phyloP scores from a whole-genome alignment of 2,888 invertebrate species.

The Cataglyphis altisquamis region DNA sequence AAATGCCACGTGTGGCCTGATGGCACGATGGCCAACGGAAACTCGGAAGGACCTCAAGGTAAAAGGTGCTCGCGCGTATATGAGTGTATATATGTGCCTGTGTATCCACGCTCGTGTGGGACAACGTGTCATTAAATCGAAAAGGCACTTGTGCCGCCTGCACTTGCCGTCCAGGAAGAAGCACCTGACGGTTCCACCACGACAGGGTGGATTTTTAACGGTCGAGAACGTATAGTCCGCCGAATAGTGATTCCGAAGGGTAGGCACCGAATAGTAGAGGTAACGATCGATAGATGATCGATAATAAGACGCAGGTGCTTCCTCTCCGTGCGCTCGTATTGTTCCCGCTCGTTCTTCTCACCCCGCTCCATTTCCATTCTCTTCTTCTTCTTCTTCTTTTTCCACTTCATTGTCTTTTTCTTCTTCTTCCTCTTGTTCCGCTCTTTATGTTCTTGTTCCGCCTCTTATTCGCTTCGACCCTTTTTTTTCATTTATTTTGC shows the following conservation, averaged over 20 bases:
- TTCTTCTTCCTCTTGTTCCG: slow-evolving; percentile 11
- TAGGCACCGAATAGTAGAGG: slow-evolving; percentile 62
- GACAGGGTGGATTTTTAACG: slow-evolving; percentile 78
- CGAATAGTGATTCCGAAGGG: slow-evolving; percentile 67
- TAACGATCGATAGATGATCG: slow-evolving; percentile 79
- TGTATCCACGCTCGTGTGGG: slow-evolving; percentile 57
- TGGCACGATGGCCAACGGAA: slow-evolving; percentile 66
- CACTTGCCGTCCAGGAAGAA: slow-evolving; percentile 85
- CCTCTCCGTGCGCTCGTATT: slow-evolving; percentile 40
- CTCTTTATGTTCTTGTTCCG: slow-evolving; percentile 25
- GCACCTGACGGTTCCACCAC: slow-evolving; percentile 82
- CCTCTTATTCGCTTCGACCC: slow-evolving; percentile 13
- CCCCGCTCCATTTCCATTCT: slow-evolving; percentile 11
- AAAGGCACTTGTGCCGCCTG: slow-evolving; percentile 82
- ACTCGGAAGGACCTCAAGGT: slow-evolving; percentile 63
- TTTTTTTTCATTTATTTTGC: background rate
- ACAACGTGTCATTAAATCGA: slow-evolving; percentile 84
- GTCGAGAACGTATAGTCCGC: slow-evolving; percentile 63
- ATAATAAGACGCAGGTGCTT: slow-evolving; percentile 80
- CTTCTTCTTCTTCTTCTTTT: slow-evolving; percentile 17
- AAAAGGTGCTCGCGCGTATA: slow-evolving; percentile 58
- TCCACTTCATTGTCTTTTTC: background rate
- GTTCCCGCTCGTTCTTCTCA: slow-evolving; percentile 17
- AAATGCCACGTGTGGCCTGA: slow-evolving; percentile 11
- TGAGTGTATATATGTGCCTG: slow-evolving; percentile 56